Percentiles rank a stretch among this genome's conserved stretches.
Conservation (phyloP, 1,140 invertebrate species). For the Ostrea denselamellosa region DNA sequence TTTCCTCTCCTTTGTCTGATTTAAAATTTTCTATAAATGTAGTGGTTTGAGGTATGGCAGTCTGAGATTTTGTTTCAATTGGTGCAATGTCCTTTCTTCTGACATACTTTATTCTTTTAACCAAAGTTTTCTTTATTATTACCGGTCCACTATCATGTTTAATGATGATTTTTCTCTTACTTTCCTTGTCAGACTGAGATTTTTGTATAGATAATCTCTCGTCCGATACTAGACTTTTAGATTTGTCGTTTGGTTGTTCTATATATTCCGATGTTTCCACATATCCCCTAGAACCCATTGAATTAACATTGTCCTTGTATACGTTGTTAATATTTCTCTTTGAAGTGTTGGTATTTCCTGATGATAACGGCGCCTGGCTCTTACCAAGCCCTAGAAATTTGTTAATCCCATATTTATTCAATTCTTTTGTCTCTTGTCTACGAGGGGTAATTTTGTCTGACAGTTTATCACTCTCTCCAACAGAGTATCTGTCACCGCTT, state of each 20-base stretch:
- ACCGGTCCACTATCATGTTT: neutral
- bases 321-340: neutral
- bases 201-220: neutral
- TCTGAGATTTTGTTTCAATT: neutral
- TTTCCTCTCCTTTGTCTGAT: neutral
- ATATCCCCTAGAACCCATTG: neutral
- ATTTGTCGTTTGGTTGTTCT: neutral
- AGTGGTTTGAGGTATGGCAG: neutral
- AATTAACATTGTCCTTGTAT: neutral
- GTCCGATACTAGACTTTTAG: neutral
- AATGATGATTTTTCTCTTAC: neutral
- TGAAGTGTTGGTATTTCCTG: neutral
- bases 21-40: neutral
- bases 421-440: neutral
- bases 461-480: constrained; percentile 1
- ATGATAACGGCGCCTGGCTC: neutral
- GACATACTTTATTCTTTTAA: constrained; percentile 2
- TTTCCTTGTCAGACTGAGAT: neutral
- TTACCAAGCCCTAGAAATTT: neutral
- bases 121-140: neutral
- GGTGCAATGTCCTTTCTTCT: neutral
- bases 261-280: neutral
- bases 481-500: neutral
- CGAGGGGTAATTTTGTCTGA: neutral
- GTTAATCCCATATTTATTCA: neutral